phyloP scores from a whole-genome alignment of 1,140 invertebrate genomes.

The Dryas iulia region DNA sequence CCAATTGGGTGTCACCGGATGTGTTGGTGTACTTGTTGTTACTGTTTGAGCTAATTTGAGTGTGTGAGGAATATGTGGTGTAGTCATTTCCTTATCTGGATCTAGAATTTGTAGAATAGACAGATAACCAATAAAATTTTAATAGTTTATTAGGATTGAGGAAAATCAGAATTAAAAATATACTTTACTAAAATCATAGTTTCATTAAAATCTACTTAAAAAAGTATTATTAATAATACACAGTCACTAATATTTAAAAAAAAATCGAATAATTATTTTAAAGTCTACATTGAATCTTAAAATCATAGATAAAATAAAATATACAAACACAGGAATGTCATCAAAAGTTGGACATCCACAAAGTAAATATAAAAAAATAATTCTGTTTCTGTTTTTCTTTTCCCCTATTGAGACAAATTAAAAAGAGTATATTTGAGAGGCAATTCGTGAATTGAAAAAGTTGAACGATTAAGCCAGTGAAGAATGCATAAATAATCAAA shows the following conservation, averaged over 20 bases:
- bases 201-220: no score
- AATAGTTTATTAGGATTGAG: no score
- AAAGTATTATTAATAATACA: no score
- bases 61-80: constrained; percentile 53
- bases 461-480: constrained; percentile 9
- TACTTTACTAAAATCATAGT: no score
- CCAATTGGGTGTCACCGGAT: constrained; percentile 57
- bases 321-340: not conserved
- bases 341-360: not conserved
- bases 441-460: constrained; percentile 12
- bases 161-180: no score
- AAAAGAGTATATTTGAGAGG: constrained; percentile 12
- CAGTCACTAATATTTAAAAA: no score
- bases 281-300: no score
- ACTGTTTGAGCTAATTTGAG: constrained; percentile 51
- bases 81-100: constrained; percentile 53
- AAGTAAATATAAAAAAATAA: not conserved
- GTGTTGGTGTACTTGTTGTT: constrained; percentile 75
- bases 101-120: constrained; percentile 41
- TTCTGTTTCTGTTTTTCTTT: constrained; percentile 8
- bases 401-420: constrained; percentile 11
- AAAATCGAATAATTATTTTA: no score
- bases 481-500: constrained; percentile 20
- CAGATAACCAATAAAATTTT: no score
- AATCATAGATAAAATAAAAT: no score